Percentiles rank a stretch among this genome's conserved stretches.
phyloP scores from a whole-genome alignment of 2,888 invertebrate species.

The Onthophagus sagittarius region DNA sequence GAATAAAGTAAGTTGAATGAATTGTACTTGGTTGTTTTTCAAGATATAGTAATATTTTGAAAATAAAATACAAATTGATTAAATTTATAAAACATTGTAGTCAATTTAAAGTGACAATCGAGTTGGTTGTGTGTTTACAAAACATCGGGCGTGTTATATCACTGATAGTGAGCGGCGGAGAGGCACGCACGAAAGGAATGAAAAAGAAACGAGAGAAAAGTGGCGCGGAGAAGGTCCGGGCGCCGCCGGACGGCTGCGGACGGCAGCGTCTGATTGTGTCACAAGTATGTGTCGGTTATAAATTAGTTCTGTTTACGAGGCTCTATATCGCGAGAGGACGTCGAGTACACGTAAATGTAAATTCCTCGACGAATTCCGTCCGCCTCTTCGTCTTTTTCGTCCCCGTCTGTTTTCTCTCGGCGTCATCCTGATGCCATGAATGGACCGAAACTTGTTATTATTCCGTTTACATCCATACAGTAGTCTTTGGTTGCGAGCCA shows the following conservation, averaged over 20 bases:
- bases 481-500: background rate
- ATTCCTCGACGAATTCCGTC: slow-evolving; percentile 14
- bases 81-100: background rate
- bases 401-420: background rate
- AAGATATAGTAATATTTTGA: background rate
- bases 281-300: slow-evolving; percentile 24
- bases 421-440: background rate
- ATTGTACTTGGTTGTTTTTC: background rate
- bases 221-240: slow-evolving; percentile 23
- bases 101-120: background rate
- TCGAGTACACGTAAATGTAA: slow-evolving; percentile 8
- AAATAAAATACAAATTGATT: background rate
- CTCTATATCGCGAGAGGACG: background rate
- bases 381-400: background rate
- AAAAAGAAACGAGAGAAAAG: slow-evolving; percentile 23
- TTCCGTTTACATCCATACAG: slow-evolving; percentile 1
- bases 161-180: slow-evolving; percentile 8
- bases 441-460: slow-evolving; percentile 1
- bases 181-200: slow-evolving; percentile 9
- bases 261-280: slow-evolving; percentile 27
- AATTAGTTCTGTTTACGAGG: slow-evolving; percentile 25
- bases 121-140: slow-evolving; percentile 15
- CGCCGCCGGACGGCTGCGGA: slow-evolving; percentile 30
- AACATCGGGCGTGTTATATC: slow-evolving; percentile 18
- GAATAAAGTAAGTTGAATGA: too few species aligned